phyloP scores from a whole-genome alignment of 2,113 vertebrate genomes.

The Trinectes maculatus region DNA sequence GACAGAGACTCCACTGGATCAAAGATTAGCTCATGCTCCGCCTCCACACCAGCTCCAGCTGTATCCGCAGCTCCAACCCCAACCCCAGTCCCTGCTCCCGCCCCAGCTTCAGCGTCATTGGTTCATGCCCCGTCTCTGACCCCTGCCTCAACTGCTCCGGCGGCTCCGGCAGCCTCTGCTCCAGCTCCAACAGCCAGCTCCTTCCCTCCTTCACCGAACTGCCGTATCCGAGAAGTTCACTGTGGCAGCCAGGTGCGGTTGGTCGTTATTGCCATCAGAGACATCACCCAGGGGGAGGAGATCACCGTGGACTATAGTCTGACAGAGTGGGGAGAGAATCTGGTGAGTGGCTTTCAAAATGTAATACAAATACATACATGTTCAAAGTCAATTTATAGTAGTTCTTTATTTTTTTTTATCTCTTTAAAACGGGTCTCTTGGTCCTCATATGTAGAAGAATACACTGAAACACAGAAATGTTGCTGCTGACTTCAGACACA shows the following conservation, averaged over 20 bases:
- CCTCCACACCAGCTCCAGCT: conserved; percentile 48
- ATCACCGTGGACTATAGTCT: conserved; percentile 86
- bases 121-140: conserved; percentile 59
- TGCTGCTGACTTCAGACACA: too few species aligned
- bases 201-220: conserved; percentile 81
- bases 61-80: conserved; percentile 47
- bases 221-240: conserved; percentile 83
- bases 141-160: conserved; percentile 59
- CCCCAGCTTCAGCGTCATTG: conserved; percentile 37
- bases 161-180: conserved; percentile 51
- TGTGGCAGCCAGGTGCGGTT: conserved; percentile 84
- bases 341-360: conserved; percentile 64
- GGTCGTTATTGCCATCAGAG: conserved; percentile 83
- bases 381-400: not conserved
- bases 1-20: conserved; percentile 61
- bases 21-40: conserved; percentile 50
- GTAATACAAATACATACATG: not conserved
- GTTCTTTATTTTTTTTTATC: not conserved
- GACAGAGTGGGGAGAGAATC: conserved; percentile 83
- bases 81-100: conserved; percentile 49
- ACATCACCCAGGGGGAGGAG: conserved; percentile 85
- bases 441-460: conserved; percentile 21
- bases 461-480: not conserved
- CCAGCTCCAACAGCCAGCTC: conserved; percentile 60
- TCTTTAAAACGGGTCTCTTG: not conserved